phyloP scores from a whole-genome alignment of 2,113 vertebrate species.

The Anoura caudifer region DNA sequence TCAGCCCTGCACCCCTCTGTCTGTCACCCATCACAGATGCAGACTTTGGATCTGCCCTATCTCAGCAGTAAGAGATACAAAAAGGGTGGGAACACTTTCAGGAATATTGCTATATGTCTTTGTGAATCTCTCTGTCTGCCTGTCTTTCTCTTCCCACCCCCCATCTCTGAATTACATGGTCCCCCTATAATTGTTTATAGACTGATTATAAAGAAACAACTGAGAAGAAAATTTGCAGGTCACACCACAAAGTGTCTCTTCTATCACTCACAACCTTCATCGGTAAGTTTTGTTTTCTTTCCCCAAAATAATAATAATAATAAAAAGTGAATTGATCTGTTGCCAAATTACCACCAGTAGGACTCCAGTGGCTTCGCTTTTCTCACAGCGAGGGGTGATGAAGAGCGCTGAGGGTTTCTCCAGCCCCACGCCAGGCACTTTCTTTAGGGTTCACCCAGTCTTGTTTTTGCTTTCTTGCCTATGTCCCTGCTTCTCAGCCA shows the following conservation, averaged over 20 bases:
- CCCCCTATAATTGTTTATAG: background rate
- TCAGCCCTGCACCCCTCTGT: too few species aligned
- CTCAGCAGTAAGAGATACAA: background rate
- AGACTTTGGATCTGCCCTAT: fast-evolving
- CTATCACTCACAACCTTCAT: too few species aligned
- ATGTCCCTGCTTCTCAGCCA: fast-evolving
- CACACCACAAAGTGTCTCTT: background rate
- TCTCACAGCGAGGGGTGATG: background rate
- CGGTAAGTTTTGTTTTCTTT: background rate
- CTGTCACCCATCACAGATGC: too few species aligned
- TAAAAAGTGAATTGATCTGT: background rate
- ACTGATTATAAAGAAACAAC: background rate
- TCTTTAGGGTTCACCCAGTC: background rate
- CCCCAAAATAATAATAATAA: background rate
- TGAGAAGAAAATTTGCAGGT: background rate
- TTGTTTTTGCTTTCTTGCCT: background rate
- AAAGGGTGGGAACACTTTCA: fast-evolving
- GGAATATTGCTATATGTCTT: fast-evolving
- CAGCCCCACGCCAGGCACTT: background rate
- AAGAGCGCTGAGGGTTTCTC: background rate
- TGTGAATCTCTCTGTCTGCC: background rate
- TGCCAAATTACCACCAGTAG: fast-evolving
- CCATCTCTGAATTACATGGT: background rate
- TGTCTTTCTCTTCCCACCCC: background rate
- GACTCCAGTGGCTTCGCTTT: background rate